These are phyloP conservation scores for Channa argus DNA, from an alignment of 2,113 vertebrate genomes.

Conservation along the genomic window DNA sequence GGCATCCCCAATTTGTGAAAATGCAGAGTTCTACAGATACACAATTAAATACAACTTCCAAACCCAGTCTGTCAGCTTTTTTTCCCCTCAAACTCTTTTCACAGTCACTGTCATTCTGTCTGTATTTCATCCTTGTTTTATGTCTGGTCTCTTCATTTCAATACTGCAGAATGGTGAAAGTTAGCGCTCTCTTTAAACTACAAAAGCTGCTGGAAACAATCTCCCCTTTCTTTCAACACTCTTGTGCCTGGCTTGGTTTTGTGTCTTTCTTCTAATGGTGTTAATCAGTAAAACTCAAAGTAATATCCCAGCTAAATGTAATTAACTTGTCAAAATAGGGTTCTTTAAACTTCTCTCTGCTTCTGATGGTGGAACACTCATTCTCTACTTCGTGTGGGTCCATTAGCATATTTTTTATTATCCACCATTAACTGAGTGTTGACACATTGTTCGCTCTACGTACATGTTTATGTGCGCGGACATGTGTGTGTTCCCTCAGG, in stretches of 20 bases:
- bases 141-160: conserved; percentile 59
- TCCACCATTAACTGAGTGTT: conserved; percentile 64
- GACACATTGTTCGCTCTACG: conserved; percentile 50
- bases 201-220: conserved; percentile 70
- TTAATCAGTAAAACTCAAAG: conserved; percentile 78
- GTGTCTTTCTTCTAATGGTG: conserved; percentile 61
- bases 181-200: conserved; percentile 50
- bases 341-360: conserved; percentile 65
- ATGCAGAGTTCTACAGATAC: conserved; percentile 44
- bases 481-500: conserved; percentile 21
- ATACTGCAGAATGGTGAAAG: conserved; percentile 55
- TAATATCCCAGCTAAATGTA: conserved; percentile 74
- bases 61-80: conserved; percentile 30
- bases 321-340: conserved; percentile 81
- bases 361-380: conserved; percentile 53
- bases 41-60: conserved; percentile 42
- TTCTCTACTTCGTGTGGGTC: conserved; percentile 59
- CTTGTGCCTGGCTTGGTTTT: conserved; percentile 37
- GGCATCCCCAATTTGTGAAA: conserved; percentile 54
- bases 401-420: conserved; percentile 79
- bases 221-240: conserved; percentile 46
- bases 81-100: conserved; percentile 44
- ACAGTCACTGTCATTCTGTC: conserved; percentile 63
- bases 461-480: conserved; percentile 14
- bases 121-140: conserved; percentile 65